These are phyloP conservation scores for Diarsia rubi DNA, from an alignment of 2,888 invertebrate genomes.

Conservation along the genomic window DNA sequence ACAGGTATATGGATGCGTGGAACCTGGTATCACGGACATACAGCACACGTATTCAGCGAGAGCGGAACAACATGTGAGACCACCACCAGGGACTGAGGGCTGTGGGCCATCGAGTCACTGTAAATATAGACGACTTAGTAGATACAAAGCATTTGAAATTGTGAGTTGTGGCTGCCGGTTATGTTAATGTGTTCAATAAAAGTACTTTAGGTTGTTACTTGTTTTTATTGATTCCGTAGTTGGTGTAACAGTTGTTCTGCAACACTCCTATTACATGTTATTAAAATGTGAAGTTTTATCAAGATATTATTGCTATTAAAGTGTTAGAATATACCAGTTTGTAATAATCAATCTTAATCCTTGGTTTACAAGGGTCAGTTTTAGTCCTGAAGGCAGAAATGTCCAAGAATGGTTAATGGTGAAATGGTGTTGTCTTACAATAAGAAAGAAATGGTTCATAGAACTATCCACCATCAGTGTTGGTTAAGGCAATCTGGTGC, in stretches of 20 bases:
- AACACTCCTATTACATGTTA: conserved; percentile 53
- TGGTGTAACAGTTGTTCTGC: conserved; percentile 59
- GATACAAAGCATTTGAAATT: conserved; percentile 83
- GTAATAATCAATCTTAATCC: conserved; percentile 36
- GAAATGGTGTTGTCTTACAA: not conserved
- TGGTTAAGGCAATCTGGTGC: conserved; percentile 22
- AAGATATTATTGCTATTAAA: conserved; percentile 47
- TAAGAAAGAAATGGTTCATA: not conserved
- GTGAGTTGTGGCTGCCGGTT: conserved; percentile 77
- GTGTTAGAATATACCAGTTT: conserved; percentile 47
- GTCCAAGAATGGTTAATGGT: not conserved
- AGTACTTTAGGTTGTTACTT: conserved; percentile 79
- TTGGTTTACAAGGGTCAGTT: not conserved
- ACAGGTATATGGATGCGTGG: conserved; percentile 99
- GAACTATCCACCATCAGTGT: no score
- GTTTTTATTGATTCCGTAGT: conserved; percentile 69
- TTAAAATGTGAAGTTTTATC: conserved; percentile 54
- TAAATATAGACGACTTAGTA: conserved; percentile 86
- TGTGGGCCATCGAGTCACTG: conserved; percentile 77
- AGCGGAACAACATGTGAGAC: conserved; percentile 92
- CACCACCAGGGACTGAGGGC: conserved; percentile 53
- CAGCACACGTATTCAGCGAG: conserved; percentile 95
- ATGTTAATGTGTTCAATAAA: conserved; percentile 85
- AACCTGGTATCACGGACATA: conserved; percentile 98
- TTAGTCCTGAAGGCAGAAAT: not conserved